Base-by-base conservation (phyloP, 2,113 vertebrate species). In the Hyla sarda region DNA sequence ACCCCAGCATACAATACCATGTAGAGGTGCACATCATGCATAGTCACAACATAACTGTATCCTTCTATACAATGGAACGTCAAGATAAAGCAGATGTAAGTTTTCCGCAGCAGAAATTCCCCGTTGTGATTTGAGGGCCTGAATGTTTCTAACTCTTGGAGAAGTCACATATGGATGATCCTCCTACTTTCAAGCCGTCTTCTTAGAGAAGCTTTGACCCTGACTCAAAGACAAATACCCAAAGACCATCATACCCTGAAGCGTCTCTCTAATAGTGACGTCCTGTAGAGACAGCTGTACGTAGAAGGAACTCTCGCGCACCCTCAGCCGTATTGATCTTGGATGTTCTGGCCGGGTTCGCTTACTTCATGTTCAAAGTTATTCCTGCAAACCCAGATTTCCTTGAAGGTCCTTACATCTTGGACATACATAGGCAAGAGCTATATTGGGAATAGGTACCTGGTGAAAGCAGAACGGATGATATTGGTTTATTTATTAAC, bases 371-470 rank as follows among this genome's bases (percentile, higher is more conserved):
- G 14, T 69, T 69, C 65, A 69, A 69, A 69, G 65, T 69, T 69
- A 69, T 34, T 69, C 17, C 30, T 69, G 65, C 65, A 34, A 69
- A 69, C 14, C 30, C 65, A 69, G 65, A 69, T 69, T 69, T 69
- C 32, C 65, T 69, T 34, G 65, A 69, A 69, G 65, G 30, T 69
- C 12, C 16, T 69, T 69, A 69, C 65, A 34, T 69, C 65, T 69
- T 34, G n/a, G 14, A 34, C 21, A 11, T 58, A 58, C 5, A 69
- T 34, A 69, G 6, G 16, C 30, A 69, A 69, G 32, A 34, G 21
- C 30, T 10, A 30, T 21, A 9, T 7, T 34, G 65, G 65, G 65
- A 69, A 37, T 34, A 69, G 65, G 32, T n/a, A n/a, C n/a, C n/a
- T n/a, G n/a, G n/a, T 8, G 65, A 69, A 69, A 13, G 32, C 30